Evolutionary conservation across 2,888 invertebrate genomes (phyloP).

Genomic region (Pheosia tremula): DNA sequence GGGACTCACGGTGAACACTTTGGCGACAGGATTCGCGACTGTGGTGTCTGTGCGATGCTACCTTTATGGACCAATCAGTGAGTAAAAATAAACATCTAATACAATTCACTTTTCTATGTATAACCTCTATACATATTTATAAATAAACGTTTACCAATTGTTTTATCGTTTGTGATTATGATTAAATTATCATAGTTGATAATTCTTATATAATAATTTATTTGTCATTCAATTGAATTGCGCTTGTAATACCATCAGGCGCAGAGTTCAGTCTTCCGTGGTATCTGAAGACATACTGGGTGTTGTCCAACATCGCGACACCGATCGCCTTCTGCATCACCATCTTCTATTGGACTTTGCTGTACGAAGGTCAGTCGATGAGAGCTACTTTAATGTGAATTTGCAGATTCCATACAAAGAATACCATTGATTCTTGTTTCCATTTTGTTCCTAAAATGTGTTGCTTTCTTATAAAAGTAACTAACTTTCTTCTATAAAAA

Average conservation of each 20-base stretch:
- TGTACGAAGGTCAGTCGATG: slow-evolving; percentile 61
- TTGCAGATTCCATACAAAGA: no score
- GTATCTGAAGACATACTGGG: slow-evolving; percentile 76
- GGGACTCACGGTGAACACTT: slow-evolving; percentile 67
- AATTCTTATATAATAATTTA: not conserved
- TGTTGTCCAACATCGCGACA: slow-evolving; percentile 67
- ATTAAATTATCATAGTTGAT: not conserved
- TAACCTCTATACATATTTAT: no score
- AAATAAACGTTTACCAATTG: no score
- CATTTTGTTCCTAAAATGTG: no score
- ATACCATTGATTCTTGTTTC: no score
- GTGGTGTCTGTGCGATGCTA: slow-evolving; percentile 67
- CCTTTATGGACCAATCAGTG: slow-evolving; percentile 71
- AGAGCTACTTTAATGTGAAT: not conserved
- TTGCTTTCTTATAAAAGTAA: no score
- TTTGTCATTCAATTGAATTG: slow-evolving; percentile 9
- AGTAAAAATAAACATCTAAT: slow-evolving; percentile 44
- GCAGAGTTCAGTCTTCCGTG: slow-evolving; percentile 67
- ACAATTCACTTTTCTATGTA: slow-evolving; percentile 4
- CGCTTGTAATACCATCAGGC: slow-evolving; percentile 50
- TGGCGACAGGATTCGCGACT: slow-evolving; percentile 65
- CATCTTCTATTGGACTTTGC: slow-evolving; percentile 75
- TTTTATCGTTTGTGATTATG: not conserved
- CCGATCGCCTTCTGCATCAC: slow-evolving; percentile 76
- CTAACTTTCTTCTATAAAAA: no score